Conservation (phyloP, 2,797 vertebrate genomes). For the Sebastes nivosus region DNA sequence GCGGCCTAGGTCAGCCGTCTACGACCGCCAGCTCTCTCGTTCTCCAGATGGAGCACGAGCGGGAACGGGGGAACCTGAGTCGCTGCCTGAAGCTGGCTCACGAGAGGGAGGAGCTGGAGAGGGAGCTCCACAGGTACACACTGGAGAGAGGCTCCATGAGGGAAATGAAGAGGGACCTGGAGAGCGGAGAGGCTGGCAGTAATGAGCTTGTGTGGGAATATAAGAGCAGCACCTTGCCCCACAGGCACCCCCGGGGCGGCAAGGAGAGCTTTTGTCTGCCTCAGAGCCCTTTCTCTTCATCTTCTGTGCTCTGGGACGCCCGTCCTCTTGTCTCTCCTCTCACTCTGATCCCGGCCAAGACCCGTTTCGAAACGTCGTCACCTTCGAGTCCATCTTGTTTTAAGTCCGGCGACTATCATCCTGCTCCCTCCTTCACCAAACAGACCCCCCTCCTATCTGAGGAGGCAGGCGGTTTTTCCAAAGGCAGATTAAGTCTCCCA, state of each 20-base stretch:
- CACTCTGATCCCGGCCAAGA: slow-evolving; percentile 37
- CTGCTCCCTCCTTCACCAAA: slow-evolving; percentile 17
- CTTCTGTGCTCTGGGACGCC: slow-evolving; percentile 69
- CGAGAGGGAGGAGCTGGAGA: slow-evolving; percentile 82
- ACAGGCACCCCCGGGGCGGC: slow-evolving; percentile 32
- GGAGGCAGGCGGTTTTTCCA: slow-evolving; percentile 30
- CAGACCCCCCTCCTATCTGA: slow-evolving; percentile 23
- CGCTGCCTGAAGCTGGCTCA: slow-evolving; percentile 80
- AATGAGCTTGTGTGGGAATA: slow-evolving; percentile 57
- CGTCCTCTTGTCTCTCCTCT: slow-evolving; percentile 50
- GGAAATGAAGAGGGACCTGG: slow-evolving; percentile 4
- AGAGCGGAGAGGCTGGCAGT: neutral
- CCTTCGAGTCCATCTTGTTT: slow-evolving; percentile 28
- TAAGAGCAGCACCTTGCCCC: slow-evolving; percentile 66
- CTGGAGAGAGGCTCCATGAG: slow-evolving; percentile 47
- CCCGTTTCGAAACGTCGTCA: slow-evolving; percentile 6
- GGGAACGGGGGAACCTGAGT: slow-evolving; percentile 82
- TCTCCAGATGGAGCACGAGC: slow-evolving; percentile 87
- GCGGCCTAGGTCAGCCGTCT: slow-evolving; percentile 32
- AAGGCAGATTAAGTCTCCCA: slow-evolving; percentile 61
- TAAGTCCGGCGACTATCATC: slow-evolving; percentile 4
- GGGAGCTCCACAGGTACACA: slow-evolving; percentile 74
- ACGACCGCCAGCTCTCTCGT: slow-evolving; percentile 78
- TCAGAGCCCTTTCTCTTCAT: slow-evolving; percentile 58
- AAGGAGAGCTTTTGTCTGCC: slow-evolving; percentile 40